phyloP scores from a whole-genome alignment of 2,113 vertebrate genomes.

The Burhinus bistriatus region DNA sequence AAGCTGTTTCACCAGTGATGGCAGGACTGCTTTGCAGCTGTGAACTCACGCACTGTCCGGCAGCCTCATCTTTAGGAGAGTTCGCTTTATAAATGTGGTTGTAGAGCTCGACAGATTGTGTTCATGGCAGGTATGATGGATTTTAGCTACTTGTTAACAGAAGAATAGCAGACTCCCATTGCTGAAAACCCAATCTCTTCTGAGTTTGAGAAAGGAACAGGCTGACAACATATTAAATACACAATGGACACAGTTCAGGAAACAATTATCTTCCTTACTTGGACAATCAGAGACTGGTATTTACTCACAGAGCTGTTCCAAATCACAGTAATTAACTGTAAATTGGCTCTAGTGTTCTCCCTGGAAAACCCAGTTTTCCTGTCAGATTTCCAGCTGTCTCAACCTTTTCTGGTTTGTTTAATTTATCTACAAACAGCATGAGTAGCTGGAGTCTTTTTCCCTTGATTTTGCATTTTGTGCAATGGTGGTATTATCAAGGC shows the following conservation, averaged over 20 bases:
- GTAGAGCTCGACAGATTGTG: neutral
- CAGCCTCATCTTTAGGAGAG: neutral
- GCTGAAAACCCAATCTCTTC: neutral
- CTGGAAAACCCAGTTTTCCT: constrained; percentile 54
- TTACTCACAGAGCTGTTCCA: constrained; percentile 62
- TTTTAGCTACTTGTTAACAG: neutral
- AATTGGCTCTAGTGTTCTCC: constrained; percentile 57
- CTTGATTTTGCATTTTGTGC: neutral
- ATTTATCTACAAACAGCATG: constrained; percentile 32
- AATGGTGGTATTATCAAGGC: neutral
- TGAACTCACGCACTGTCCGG: fast-evolving
- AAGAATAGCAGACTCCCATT: neutral
- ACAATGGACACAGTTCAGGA: constrained; percentile 56
- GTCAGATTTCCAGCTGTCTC: constrained; percentile 46
- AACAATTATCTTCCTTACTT: constrained; percentile 64
- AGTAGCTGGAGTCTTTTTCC: neutral
- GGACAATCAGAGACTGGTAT: constrained; percentile 41
- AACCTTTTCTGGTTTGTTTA: constrained; percentile 41
- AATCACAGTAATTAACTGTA: constrained; percentile 70
- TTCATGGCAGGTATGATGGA: neutral
- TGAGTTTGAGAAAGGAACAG: neutral
- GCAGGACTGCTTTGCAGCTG: neutral
- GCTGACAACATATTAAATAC: neutral
- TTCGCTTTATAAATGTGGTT: neutral
- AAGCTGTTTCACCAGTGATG: neutral